These are phyloP conservation scores for Ylistrum balloti DNA, from an alignment of 1,140 invertebrate genomes.

Conservation along the genomic window DNA sequence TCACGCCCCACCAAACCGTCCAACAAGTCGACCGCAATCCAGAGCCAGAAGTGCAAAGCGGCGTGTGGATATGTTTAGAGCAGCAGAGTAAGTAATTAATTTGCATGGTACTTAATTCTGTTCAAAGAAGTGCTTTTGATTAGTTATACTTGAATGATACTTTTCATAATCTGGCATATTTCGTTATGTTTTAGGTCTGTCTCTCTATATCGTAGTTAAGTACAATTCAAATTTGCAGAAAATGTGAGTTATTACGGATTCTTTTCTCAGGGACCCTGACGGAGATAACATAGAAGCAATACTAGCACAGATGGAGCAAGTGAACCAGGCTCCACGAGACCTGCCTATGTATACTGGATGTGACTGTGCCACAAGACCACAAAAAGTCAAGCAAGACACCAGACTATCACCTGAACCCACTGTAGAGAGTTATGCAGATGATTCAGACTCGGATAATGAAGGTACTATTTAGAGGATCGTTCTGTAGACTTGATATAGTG, in stretches of 20 bases:
- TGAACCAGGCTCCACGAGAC: not conserved
- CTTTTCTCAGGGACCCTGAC: not conserved
- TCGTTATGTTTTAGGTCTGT: too few species aligned
- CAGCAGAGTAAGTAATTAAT: not conserved
- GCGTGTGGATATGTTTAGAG: not conserved
- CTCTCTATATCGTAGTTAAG: too few species aligned
- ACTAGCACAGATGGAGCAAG: conserved; percentile 1
- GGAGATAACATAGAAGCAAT: not conserved
- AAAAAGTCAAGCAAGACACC: not conserved
- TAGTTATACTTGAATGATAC: too few species aligned
- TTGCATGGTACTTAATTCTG: too few species aligned
- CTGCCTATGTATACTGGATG: not conserved
- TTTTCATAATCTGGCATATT: too few species aligned
- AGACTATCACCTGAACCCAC: not conserved
- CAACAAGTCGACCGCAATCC: not conserved
- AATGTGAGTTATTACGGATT: too few species aligned
- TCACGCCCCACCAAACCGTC: not conserved
- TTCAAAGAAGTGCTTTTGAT: too few species aligned
- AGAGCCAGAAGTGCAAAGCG: not conserved
- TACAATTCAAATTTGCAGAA: too few species aligned
- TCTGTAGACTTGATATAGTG: too few species aligned
- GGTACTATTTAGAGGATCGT: not conserved
- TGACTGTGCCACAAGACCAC: not conserved
- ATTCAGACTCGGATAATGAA: conserved; percentile 29
- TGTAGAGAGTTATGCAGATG: conserved; percentile 10